Conservation (phyloP, 2,113 vertebrate genomes). For the Tonatia bakeri region DNA sequence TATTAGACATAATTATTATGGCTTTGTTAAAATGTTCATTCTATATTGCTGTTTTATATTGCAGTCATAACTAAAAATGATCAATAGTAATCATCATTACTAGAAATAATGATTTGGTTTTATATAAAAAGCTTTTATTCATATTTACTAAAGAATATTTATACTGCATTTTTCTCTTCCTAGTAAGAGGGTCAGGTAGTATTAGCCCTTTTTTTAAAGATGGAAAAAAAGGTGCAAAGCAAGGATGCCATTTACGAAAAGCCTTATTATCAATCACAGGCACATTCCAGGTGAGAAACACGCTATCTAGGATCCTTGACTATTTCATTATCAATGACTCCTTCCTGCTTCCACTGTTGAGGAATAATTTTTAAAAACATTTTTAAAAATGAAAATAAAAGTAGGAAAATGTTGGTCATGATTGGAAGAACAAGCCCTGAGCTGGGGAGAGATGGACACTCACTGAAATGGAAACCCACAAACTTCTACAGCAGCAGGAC, state of each 20-base stretch:
- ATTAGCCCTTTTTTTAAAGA: background rate
- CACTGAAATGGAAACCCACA: background rate
- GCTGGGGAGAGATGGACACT: no score
- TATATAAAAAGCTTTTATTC: background rate
- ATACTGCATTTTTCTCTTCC: background rate
- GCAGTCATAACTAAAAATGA: background rate
- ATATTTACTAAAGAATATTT: background rate
- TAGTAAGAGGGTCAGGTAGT: background rate
- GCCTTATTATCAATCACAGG: background rate
- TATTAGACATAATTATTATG: background rate
- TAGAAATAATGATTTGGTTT: background rate
- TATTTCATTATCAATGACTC: background rate
- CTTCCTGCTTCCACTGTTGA: background rate
- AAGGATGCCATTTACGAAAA: background rate
- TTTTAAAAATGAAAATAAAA: background rate
- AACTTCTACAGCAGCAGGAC: fast-evolving
- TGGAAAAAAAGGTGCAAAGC: background rate
- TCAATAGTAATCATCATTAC: background rate
- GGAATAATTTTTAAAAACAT: background rate
- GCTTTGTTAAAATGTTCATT: background rate
- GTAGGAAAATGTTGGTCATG: background rate
- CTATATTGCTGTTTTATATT: background rate
- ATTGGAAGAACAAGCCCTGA: background rate
- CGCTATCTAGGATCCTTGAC: background rate
- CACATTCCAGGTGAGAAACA: background rate